Percentiles rank a stretch among this genome's conserved stretches.
These are phyloP conservation scores for Chlamydotis undulata DNA, from an alignment of 2,113 vertebrate genomes.

Conservation along the genomic window DNA sequence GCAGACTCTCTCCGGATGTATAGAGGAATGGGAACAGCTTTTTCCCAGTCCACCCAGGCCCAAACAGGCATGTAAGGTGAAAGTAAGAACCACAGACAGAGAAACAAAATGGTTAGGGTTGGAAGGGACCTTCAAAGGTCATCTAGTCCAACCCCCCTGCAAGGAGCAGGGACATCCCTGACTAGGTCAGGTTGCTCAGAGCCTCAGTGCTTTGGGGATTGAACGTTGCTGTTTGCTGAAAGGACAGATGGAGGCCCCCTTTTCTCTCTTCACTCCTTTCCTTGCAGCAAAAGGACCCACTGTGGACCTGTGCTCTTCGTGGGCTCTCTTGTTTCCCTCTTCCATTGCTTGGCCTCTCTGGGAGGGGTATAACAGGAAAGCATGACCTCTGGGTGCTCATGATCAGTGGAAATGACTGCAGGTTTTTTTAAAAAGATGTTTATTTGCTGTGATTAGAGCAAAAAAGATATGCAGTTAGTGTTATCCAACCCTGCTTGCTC, in stretches of 20 bases:
- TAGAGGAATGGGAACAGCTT: neutral
- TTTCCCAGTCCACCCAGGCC: neutral
- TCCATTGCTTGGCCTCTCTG: neutral
- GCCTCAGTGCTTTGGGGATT: neutral
- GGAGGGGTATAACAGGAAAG: neutral
- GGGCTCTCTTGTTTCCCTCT: neutral
- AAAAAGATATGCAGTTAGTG: neutral
- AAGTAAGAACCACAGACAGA: neutral
- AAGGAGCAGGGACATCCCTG: no score
- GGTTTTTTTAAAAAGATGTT: rapidly evolving
- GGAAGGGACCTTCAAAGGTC: no score
- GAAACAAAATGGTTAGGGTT: no score
- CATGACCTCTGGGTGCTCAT: neutral
- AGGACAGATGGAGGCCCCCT: neutral
- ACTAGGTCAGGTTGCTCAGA: no score
- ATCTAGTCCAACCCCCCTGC: no score
- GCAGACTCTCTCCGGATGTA: neutral
- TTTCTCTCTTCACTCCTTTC: neutral
- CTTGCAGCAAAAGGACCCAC: neutral
- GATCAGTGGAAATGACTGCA: neutral
- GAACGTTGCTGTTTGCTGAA: neutral
- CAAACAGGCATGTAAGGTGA: neutral
- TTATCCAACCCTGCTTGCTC: neutral
- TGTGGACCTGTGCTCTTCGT: neutral
- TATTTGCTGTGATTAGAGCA: neutral